These are phyloP conservation scores for Onychostruthus taczanowskii DNA, from an alignment of 2,113 vertebrate species.

Conservation along the genomic window DNA sequence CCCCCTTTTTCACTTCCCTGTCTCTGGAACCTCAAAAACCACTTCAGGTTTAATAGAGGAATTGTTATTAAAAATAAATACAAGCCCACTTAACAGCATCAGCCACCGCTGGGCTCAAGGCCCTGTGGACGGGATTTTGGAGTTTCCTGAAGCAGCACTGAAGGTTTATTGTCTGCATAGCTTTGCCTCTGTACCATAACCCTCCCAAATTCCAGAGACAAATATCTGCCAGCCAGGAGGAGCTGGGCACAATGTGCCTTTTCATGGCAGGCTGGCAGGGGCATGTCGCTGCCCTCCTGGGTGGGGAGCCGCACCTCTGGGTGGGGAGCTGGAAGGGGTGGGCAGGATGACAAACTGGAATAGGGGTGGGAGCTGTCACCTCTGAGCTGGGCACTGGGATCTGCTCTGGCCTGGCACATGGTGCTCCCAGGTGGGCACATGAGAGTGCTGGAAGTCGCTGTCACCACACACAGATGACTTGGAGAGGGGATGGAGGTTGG, in stretches of 20 bases:
- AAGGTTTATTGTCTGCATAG: not conserved
- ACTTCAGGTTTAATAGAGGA: not conserved
- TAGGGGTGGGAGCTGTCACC: not conserved
- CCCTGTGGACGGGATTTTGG: not conserved
- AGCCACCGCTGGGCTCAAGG: not conserved
- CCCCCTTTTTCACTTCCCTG: not conserved
- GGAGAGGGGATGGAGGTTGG: not conserved
- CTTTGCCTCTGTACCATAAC: not conserved
- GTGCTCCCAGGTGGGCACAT: not conserved
- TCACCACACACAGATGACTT: not conserved
- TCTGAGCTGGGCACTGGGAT: not conserved
- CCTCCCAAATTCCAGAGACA: not conserved
- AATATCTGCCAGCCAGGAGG: not conserved
- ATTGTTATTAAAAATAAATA: not conserved
- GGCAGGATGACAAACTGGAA: not conserved
- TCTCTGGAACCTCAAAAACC: not conserved
- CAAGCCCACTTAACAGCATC: accelerated
- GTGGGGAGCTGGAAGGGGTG: not conserved
- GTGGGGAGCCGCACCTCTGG: not conserved
- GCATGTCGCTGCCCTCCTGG: accelerated
- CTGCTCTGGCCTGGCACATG: accelerated
- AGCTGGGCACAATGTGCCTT: not conserved
- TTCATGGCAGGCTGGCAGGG: not conserved
- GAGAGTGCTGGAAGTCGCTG: not conserved
- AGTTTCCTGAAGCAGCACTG: conserved; percentile 8